Base-by-base conservation (phyloP, 2,113 vertebrate genomes). In the Cryptomyrus ogoouensis region DNA sequence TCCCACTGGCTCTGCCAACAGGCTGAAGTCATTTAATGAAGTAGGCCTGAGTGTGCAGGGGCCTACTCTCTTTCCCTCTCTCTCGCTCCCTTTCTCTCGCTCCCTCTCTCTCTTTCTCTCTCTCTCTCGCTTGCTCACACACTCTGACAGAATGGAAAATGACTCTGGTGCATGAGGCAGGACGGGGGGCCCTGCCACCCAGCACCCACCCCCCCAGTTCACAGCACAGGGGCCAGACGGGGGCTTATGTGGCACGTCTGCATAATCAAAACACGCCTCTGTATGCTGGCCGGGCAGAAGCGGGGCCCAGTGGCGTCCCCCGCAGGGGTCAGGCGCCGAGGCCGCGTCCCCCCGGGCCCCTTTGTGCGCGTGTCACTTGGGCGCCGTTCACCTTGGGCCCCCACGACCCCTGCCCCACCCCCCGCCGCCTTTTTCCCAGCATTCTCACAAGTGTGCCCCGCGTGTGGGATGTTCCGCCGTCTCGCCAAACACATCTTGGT, bases 81-180 rank as follows among this genome's bases (percentile, higher is more conserved):
- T n/a, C 24, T 62, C 24, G 94, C 94, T 95, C 95, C 94, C 93
- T 95, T 27, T 17, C 50, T 52, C 50, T 52, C 50, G 50, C 50
- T 56, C 53, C 21, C 53, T 56, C 53, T 47, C 46, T 47, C 44
- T 46, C 44, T 46, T 7, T 58, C 53, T 56, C 53, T 58, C 56
- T 10, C 58, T 66, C 8, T 10, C 58, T 70, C 3, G 94, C 94
- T 95, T 95, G 94, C 93, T 95, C 74, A 39, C 6, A 15, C 56
- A 89, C 91, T 87, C 94, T 97, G 96, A 96, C 96, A 95, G 95
- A 97, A 97, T 97, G 96, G 96, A 97, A 97, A 97, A 96, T 94
- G 94, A 94, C 94, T 94, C 92, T 93, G 93, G 92, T 92, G 94
- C 90, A 91, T 93, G 93, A 93, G 92, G 94, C 92, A 93, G 92